phyloP scores from a whole-genome alignment of 2,888 invertebrate species.

The Bugulina stolonifera region DNA sequence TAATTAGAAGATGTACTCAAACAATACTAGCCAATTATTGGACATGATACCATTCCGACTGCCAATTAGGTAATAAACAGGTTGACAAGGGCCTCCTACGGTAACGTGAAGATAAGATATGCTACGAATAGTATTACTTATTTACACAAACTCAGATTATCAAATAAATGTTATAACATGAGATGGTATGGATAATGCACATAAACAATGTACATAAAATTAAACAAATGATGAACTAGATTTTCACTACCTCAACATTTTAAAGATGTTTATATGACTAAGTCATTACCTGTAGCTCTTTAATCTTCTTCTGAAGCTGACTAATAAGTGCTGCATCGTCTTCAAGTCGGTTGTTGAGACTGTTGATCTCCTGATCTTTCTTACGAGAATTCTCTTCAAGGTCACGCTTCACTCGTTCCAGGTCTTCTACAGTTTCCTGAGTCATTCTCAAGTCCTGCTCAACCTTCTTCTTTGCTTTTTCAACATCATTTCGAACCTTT shows the following conservation, averaged over 20 bases:
- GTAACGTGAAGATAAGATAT: too few relatives aligned
- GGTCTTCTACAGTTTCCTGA: conserved; percentile 53
- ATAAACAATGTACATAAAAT: background rate
- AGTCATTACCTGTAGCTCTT: conserved; percentile 76
- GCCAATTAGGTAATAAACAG: too few relatives aligned
- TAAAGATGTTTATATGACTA: background rate
- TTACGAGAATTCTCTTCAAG: conserved; percentile 55
- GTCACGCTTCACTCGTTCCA: conserved; percentile 51
- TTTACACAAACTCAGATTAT: too few relatives aligned
- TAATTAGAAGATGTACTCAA: background rate
- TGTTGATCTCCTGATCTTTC: conserved; percentile 97
- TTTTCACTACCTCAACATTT: background rate
- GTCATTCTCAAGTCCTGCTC: conserved; percentile 91
- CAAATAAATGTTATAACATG: too few relatives aligned
- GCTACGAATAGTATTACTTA: too few relatives aligned
- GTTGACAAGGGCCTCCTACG: too few relatives aligned
- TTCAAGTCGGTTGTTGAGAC: conserved; percentile 87
- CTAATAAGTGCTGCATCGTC: conserved; percentile 96
- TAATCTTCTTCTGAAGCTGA: conserved; percentile 97
- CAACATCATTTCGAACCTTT: conserved; percentile 93
- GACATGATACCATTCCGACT: too few relatives aligned
- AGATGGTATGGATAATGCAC: too few relatives aligned
- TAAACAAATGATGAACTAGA: background rate
- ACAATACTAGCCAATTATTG: too few relatives aligned
- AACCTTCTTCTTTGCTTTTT: conserved; percentile 95